These are phyloP conservation scores for Hystrix brachyura DNA, from an alignment of 2,113 vertebrate genomes.

Conservation along the genomic window DNA sequence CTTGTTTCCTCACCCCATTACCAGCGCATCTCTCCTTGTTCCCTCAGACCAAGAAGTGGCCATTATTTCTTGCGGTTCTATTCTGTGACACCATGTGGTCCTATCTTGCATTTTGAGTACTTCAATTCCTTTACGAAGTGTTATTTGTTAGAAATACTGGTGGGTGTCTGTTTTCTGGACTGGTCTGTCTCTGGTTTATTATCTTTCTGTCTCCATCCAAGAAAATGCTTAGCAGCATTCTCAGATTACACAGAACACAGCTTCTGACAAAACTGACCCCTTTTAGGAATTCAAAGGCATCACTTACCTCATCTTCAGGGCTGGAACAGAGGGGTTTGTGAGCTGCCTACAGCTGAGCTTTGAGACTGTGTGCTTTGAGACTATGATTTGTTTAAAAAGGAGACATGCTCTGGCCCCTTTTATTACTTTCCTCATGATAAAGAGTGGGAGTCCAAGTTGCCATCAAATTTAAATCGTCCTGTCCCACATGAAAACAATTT, in stretches of 20 bases:
- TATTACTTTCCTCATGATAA: background rate
- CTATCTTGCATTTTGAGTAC: background rate
- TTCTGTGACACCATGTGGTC: background rate
- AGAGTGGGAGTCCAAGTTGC: background rate
- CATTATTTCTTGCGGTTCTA: background rate
- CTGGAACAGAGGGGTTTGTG: background rate
- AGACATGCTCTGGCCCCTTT: background rate
- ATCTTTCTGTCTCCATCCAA: background rate
- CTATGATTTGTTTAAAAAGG: background rate
- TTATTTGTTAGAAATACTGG: background rate
- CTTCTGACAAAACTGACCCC: background rate
- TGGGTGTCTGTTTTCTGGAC: background rate
- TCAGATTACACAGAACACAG: background rate
- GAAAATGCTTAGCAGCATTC: background rate
- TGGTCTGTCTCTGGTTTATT: background rate
- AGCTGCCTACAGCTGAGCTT: background rate
- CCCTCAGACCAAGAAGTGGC: background rate
- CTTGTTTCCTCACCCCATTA: background rate
- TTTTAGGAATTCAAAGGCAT: background rate
- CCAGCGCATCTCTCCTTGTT: background rate
- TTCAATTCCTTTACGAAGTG: background rate
- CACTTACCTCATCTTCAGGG: background rate
- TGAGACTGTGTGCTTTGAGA: background rate
- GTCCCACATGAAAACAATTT: background rate
- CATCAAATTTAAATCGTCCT: background rate